phyloP scores from a whole-genome alignment of 2,113 vertebrate species.

The Macaca fascicularis region T2T-MFA8v1.1 NC_088391.1:84093001-84093500 shows the following conservation, averaged over 20 bases:
- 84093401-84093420: background rate
- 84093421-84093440: background rate
- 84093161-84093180: background rate
- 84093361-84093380: background rate
- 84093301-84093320: background rate
- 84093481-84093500: background rate
- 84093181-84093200: background rate
- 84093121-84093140: background rate
- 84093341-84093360: background rate
- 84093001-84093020: background rate
- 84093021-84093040: background rate
- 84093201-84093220: background rate
- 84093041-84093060: background rate
- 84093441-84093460: background rate
- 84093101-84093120: background rate
- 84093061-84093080: background rate
- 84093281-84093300: background rate
- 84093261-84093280: background rate
- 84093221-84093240: background rate
- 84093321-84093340: background rate
- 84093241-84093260: background rate
- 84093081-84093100: background rate
- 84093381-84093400: background rate
- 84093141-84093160: background rate
- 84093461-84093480: background rate